phyloP scores from a whole-genome alignment of 1,140 invertebrate genomes.

The Trachymyrmex septentrionalis region DNA sequence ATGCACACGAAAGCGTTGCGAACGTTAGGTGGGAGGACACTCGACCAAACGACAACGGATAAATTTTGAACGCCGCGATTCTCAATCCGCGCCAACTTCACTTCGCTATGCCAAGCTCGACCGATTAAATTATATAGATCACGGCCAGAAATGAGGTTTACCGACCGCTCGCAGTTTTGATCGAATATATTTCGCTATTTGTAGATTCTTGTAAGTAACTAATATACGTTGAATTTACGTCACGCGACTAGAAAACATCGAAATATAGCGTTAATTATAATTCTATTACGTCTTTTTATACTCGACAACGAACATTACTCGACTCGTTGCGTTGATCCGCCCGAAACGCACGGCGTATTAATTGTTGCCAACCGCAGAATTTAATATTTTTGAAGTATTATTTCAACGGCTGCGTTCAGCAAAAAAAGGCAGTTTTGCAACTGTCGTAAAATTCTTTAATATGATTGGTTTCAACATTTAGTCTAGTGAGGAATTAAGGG shows the following conservation, averaged over 20 bases:
- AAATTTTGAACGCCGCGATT: background rate
- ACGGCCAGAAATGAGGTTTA: background rate
- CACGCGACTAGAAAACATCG: background rate
- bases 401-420: too few species aligned
- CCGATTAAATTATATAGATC: background rate
- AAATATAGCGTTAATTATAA: background rate
- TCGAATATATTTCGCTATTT: background rate
- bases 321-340: background rate
- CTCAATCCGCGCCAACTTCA: background rate
- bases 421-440: too few species aligned
- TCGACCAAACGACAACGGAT: too few species aligned
- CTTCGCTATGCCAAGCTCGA: background rate
- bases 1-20: too few species aligned
- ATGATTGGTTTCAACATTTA: too few species aligned
- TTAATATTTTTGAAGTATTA: too few species aligned
- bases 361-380: background rate
- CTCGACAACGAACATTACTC: background rate
- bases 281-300: background rate
- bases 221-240: background rate
- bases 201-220: background rate
- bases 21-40: too few species aligned
- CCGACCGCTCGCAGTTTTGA: background rate
- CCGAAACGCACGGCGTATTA: background rate
- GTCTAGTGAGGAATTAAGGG: too few species aligned
- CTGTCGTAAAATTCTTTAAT: too few species aligned